Evolutionary conservation across 2,888 invertebrate genomes (phyloP).

Genomic region (Strigamia transsilvanica): DNA sequence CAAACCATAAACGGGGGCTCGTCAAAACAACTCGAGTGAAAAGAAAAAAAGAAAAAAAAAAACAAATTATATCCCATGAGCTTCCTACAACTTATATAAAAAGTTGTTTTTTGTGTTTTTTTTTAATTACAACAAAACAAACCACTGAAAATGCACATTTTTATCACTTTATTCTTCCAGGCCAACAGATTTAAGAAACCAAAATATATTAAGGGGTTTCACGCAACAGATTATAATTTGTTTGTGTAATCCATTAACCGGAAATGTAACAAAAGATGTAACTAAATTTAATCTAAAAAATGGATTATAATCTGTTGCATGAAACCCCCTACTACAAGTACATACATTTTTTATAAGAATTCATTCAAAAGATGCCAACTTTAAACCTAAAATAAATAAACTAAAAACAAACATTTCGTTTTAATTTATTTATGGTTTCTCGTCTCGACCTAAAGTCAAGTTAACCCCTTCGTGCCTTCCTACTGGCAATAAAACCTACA

Average conservation of each 20-base stretch:
- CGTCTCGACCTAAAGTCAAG: neutral
- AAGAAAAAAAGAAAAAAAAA: neutral
- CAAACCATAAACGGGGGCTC: neutral
- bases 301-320: too few relatives aligned
- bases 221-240: too few relatives aligned
- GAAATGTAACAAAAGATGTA: too few relatives aligned
- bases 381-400: too few relatives aligned
- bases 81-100: neutral
- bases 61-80: conserved; percentile 10
- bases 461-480: conserved; percentile 10
- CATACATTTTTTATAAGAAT: too few relatives aligned
- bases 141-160: neutral
- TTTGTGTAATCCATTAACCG: too few relatives aligned
- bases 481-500: neutral
- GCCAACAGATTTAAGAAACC: too few relatives aligned
- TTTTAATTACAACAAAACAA: neutral
- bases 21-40: conserved; percentile 12
- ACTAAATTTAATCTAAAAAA: too few relatives aligned
- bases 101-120: neutral
- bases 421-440: neutral
- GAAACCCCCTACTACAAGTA: too few relatives aligned
- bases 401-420: neutral
- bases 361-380: too few relatives aligned
- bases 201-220: too few relatives aligned
- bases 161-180: neutral